Base-by-base conservation (phyloP, 1,140 invertebrate genomes). In the Drosophila elegans region DNA sequence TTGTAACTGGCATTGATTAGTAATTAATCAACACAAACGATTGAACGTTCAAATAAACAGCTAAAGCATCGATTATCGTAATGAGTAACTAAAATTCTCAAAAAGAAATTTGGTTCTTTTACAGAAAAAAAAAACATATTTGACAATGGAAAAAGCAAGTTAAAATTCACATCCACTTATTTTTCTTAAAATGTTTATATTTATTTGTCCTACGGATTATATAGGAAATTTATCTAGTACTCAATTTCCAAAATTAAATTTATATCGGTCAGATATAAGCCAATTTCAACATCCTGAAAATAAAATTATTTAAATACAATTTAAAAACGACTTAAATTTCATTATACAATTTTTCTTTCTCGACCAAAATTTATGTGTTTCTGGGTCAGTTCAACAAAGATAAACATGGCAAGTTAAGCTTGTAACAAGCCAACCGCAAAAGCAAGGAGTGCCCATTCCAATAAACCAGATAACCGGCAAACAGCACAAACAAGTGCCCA, bases 301-400 rank as follows among this genome's bases (percentile, higher is more conserved):
- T 36, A 49, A 55, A 45, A 29, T 66, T 38, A 45, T 46, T 48
- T 29, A 39, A 63, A 63, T 51, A 55, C 13, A 45, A 41, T 54
- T 69, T 69, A 9, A 27, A 36, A 44, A 51, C 25, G n/a, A 63
- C 12, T 67, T 67, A 42, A 67, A 67, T 71, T 56, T 69, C 34
- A 46, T 41, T 68, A 39, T 21, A 54, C 25, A 71, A 71, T 21
- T 71, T 71, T 71, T 12, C 29, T 46, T 13, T 13, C 16, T 25
- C 42, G 57, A 2, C 41, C 46, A 27, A 57, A 82, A 88, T 88
- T 88, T 79, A 88, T 86, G 61, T 74, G 52, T 72, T 83, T 76
- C 52, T 55, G 64, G 82, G 74, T 85, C 66, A 83, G 57, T 74
- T 60, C 46, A 76, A 57, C 61, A 67, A 73, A 72, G 78, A 72